Evolutionary conservation across 2,888 invertebrate species (phyloP).

Genomic region (Mythimna ferrago): DNA sequence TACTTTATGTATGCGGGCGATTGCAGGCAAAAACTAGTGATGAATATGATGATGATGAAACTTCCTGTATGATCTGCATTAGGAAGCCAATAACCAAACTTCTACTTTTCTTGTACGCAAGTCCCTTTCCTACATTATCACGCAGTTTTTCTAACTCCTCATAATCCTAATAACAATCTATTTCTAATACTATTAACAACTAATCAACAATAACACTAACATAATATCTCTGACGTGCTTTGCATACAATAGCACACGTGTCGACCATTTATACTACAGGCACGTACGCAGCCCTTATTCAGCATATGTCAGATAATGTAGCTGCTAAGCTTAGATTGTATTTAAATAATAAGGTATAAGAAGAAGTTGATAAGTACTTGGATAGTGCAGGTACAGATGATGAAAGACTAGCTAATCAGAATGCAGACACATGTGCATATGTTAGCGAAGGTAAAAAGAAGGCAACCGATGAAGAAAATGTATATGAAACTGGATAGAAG

Average conservation of each 20-base stretch:
- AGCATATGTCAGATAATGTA: constrained; percentile 20
- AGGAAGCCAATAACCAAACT: no score
- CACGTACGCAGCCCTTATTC: constrained; percentile 51
- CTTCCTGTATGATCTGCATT: no score
- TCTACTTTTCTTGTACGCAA: no score
- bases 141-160: neutral
- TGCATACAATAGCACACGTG: constrained; percentile 52
- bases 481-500: neutral
- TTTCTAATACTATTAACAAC: constrained; percentile 27
- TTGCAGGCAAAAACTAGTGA: no score
- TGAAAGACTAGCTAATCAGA: neutral
- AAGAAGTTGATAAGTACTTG: neutral
- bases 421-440: no score
- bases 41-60: no score
- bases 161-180: neutral
- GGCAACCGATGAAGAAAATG: neutral
- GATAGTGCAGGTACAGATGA: neutral
- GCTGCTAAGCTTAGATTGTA: neutral
- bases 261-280: constrained; percentile 24
- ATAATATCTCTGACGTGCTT: constrained; percentile 42
- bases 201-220: constrained; percentile 33
- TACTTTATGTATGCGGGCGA: no score
- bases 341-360: constrained; percentile 9
- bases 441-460: neutral
- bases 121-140: neutral